Conservation (phyloP, 2,797 vertebrate genomes). For the Hoplostethus atlanticus region DNA sequence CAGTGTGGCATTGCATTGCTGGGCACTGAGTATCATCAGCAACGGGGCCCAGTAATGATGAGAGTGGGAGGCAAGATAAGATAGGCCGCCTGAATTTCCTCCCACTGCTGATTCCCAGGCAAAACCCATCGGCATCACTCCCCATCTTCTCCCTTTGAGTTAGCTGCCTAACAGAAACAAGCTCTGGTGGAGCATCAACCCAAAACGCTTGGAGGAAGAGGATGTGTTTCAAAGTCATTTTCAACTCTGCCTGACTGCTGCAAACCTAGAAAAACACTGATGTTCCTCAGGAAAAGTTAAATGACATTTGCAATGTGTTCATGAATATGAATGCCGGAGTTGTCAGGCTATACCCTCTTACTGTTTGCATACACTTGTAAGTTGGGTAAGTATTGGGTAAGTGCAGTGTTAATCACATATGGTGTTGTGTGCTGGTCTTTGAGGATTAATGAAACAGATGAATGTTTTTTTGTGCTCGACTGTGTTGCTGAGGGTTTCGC, state of each 20-base stretch:
- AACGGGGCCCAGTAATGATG: constrained; percentile 63
- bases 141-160: constrained; percentile 41
- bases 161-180: constrained; percentile 65
- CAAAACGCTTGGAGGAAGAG: constrained; percentile 52
- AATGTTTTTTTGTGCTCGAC: constrained; percentile 35
- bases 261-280: constrained; percentile 11
- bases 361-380: constrained; percentile 35
- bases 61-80: constrained; percentile 63
- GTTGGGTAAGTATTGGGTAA: constrained; percentile 31
- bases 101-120: constrained; percentile 40
- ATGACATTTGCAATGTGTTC: constrained; percentile 48
- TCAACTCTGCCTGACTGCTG: constrained; percentile 48
- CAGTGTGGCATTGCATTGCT: constrained; percentile 62
- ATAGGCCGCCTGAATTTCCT: constrained; percentile 35
- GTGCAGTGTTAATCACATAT: constrained; percentile 29
- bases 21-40: constrained; percentile 63
- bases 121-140: constrained; percentile 50
- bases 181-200: constrained; percentile 57
- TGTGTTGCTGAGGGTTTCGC: constrained; percentile 60
- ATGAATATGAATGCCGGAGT: constrained; percentile 60
- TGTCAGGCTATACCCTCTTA: constrained; percentile 29
- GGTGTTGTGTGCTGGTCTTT: constrained; percentile 46
- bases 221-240: constrained; percentile 68
- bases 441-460: constrained; percentile 64
- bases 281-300: constrained; percentile 57